A percentile compares a stretch with the other conserved stretches of the same genome.
Evolutionary conservation across 2,888 invertebrate genomes (phyloP).

Genomic region (Synanthedon myopaeformis): DNA sequence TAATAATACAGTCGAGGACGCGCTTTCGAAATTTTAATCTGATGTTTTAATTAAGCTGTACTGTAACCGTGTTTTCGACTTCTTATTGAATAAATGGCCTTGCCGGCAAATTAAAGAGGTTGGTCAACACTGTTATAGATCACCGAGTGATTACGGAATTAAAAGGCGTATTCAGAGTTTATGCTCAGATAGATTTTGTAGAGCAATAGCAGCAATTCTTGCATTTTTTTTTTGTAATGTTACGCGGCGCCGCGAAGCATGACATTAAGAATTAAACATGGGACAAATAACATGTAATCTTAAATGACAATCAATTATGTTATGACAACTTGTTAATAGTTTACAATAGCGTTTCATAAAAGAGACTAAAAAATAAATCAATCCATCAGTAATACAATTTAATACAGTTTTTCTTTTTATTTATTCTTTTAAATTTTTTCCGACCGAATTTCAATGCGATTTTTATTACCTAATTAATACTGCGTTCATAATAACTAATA

Average conservation of each 20-base stretch:
- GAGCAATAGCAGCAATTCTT: slow-evolving; percentile 4
- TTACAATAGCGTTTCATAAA: background rate
- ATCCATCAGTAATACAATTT: no score
- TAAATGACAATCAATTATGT: background rate
- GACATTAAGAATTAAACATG: background rate
- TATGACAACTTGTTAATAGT: background rate
- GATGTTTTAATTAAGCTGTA: slow-evolving; percentile 17
- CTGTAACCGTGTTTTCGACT: slow-evolving; percentile 20
- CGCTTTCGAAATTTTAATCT: slow-evolving; percentile 9
- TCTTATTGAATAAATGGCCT: slow-evolving; percentile 6
- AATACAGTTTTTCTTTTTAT: no score
- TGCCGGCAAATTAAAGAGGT: slow-evolving; percentile 12
- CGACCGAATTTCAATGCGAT: no score
- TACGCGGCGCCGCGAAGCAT: background rate
- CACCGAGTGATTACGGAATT: slow-evolving; percentile 6
- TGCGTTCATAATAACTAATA: no score
- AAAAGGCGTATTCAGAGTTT: slow-evolving; percentile 11
- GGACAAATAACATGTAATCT: background rate
- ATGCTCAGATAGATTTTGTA: slow-evolving; percentile 6
- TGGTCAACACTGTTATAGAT: slow-evolving; percentile 8
- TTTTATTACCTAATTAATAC: no score
- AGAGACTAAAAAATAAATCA: no score
- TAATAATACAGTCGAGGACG: slow-evolving; percentile 4
- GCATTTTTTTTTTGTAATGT: slow-evolving; percentile 1
- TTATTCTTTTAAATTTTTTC: no score